Evolutionary conservation across 2,888 invertebrate species (phyloP), one percentile per base, ranked within the genome.

Genomic region (Trileptium ribeirensis): DNA sequence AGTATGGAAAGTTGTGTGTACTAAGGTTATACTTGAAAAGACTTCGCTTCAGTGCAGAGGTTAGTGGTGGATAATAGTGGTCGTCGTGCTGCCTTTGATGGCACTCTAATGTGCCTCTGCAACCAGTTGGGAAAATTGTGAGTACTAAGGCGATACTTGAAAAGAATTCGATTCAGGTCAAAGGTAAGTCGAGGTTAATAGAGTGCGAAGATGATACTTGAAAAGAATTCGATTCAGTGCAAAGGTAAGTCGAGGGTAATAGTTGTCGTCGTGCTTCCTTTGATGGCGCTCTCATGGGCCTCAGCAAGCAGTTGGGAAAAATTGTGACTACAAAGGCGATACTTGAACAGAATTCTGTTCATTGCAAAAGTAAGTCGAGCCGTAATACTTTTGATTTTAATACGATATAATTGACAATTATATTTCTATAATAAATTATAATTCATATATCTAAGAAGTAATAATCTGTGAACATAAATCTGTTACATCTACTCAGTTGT

Each of bases 341-440:
- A 91, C 92, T 98, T 92, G 98, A 98, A 92, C 97, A 97, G 92
- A 95, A 94, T 91, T 97, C 97, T 89, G 96, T 96, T 92, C 96
- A 96, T 93, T 98, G 98, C 93, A 97, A 97, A 95, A 97, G 96
- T 96, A n/a, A n/a, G n/a, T n/a, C n/a, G n/a, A n/a, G n/a, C n/a
- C n/a, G n/a, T n/a, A n/a, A n/a, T n/a, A n/a, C n/a, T n/a, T n/a
- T n/a, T n/a, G n/a, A n/a, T n/a, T n/a, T n/a, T n/a, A n/a, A n/a
- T n/a, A n/a, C n/a, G n/a, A n/a, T n/a, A n/a, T n/a, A n/a, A n/a
- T n/a, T n/a, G n/a, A n/a, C n/a, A n/a, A n/a, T n/a, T n/a, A n/a
- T n/a, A n/a, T n/a, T n/a, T n/a, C n/a, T n/a, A n/a, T n/a, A n/a
- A n/a, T n/a, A n/a, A n/a, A n/a, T n/a, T n/a, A n/a, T n/a, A n/a